Base-by-base conservation (phyloP, 2,888 invertebrate genomes). In the Notodonta ziczac region DNA sequence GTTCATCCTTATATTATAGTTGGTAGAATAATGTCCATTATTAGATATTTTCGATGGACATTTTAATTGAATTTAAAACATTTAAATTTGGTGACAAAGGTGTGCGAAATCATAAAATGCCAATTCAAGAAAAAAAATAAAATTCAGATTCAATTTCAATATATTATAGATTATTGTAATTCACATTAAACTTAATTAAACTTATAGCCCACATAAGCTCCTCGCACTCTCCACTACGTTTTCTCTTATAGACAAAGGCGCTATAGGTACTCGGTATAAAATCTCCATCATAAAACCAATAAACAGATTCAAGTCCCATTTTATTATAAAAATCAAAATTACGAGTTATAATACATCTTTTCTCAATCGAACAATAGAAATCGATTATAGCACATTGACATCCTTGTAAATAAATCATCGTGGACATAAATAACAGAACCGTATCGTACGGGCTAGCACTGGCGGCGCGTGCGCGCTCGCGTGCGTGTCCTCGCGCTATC, bases 321-420 rank as follows among this genome's bases (percentile, higher is more conserved):
- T 93, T 93, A 93, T 93, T 93, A 93, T 93, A 93, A 93, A 93
- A 93, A 93, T 93, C 93, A 93, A 93, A 93, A 93, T 92, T 91
- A 93, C 93, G 92, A 91, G 91, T 91, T 92, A 93, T 93, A 91
- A 92, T 93, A 93, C 93, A 93, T 91, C 89, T 90, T 87, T 87
- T 86, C 83, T 88, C 90, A 88, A 90, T 91, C 91, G 91, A 92
- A 90, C 91, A 90, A 88, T 90, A 90, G 89, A 90, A 87, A 90
- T 91, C 90, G 90, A 90, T 84, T 85, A 86, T 87, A 87, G 91
- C 90, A 90, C 92, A 88, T 90, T 84, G 90, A 89, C 87, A 88
- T 88, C 87, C 89, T 86, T 86, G 89, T 88, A 89, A 90, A 90
- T 86, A 87, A 89, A 88, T 83, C 85, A 88, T 89, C 87, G 84